A percentile compares a stretch with the other conserved stretches of the same genome.
phyloP scores from a whole-genome alignment of 2,888 invertebrate genomes.

The Pycnomerus fuliginosus region DNA sequence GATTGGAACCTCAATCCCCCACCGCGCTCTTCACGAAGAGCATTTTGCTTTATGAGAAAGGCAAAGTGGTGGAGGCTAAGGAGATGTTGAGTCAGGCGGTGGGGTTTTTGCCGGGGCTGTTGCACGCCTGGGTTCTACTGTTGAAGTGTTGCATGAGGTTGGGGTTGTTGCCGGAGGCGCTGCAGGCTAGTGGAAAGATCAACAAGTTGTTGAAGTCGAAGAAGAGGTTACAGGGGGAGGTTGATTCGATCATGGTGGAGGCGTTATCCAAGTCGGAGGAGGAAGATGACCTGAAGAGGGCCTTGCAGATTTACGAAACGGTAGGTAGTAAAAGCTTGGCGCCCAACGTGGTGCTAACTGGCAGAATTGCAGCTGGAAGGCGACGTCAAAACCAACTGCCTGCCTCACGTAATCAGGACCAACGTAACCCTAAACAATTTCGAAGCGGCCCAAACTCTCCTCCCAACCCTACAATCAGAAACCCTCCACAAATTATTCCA shows the following conservation, averaged over 20 bases:
- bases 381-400: too few species aligned
- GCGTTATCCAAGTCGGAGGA: constrained; percentile 50
- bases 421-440: too few species aligned
- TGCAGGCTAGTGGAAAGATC: constrained; percentile 48
- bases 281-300: constrained; percentile 54
- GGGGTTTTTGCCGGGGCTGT: constrained; percentile 43
- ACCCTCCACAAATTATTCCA: constrained; percentile 49
- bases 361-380: too few species aligned
- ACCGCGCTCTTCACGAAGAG: constrained; percentile 64
- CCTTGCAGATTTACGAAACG: constrained; percentile 44
- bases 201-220: constrained; percentile 44
- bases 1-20: constrained; percentile 61
- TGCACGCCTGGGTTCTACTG: constrained; percentile 55
- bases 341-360: too few species aligned
- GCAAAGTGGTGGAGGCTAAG: constrained; percentile 59
- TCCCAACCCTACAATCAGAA: neutral
- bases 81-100: constrained; percentile 51
- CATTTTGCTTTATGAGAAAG: constrained; percentile 56
- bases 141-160: constrained; percentile 54
- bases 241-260: constrained; percentile 48
- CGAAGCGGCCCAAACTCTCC: neutral
- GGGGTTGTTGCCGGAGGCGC: constrained; percentile 57
- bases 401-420: too few species aligned
- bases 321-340: too few species aligned
- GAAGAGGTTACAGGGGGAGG: constrained; percentile 35